These are phyloP conservation scores for Lasioglossum lativentre DNA, from an alignment of 2,888 invertebrate species.

Conservation along the genomic window DNA sequence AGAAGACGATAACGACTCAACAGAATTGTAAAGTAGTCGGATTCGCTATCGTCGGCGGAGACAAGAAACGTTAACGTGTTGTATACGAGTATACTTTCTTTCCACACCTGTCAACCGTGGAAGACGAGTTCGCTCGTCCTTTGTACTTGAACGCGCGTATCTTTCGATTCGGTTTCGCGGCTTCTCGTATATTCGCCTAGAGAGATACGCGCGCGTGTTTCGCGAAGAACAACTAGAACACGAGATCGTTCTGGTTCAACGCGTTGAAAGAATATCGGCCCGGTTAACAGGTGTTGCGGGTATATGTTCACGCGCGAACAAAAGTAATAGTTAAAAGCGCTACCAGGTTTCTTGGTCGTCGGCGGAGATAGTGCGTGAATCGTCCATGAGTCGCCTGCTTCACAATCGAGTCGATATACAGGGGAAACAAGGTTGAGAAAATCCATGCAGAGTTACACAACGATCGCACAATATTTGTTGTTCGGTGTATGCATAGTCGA, in stretches of 20 bases:
- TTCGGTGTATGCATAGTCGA: constrained; percentile 26
- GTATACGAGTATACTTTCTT: not conserved
- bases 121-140: not conserved
- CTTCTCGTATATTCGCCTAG: not conserved
- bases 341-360: constrained; percentile 61
- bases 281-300: not conserved
- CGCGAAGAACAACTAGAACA: not conserved
- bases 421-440: constrained; percentile 41
- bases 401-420: constrained; percentile 50
- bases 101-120: not conserved
- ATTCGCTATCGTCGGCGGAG: constrained; percentile 31
- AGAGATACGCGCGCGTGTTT: not conserved
- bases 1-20: constrained; percentile 28
- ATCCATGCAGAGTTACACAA: constrained; percentile 63
- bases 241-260: not conserved
- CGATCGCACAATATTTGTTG: constrained; percentile 41
- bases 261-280: not conserved
- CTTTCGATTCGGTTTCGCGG: not conserved
- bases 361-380: constrained; percentile 43
- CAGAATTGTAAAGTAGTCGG: constrained; percentile 45
- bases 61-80: constrained; percentile 46
- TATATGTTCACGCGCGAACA: not conserved
- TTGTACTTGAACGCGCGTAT: constrained; percentile 1
- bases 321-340: constrained; percentile 36
- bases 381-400: constrained; percentile 54